Evolutionary conservation across 2,888 invertebrate genomes (phyloP).

Genomic region (Amblyjoppa proteus): DNA sequence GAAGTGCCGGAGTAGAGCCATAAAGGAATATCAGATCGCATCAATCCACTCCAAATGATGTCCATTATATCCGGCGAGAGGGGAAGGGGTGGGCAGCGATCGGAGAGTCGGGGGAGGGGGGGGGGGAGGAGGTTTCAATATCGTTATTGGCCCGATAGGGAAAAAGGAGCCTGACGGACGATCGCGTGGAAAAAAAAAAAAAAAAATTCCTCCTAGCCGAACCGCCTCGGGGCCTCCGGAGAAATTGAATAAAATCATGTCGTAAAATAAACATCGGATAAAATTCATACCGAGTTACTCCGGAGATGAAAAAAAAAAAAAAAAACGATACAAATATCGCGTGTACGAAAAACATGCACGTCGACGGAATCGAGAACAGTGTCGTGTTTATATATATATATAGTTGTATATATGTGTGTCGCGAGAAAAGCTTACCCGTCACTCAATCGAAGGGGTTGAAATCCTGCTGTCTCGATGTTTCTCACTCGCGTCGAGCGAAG

Average conservation of each 20-base stretch:
- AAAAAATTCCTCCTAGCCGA: background rate
- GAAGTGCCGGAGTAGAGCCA: slow-evolving; percentile 61
- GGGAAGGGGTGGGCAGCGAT: background rate
- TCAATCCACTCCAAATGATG: slow-evolving; percentile 66
- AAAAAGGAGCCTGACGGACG: slow-evolving; percentile 50
- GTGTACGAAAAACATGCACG: background rate
- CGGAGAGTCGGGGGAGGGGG: background rate
- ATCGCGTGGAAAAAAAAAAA: background rate
- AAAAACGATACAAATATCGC: background rate
- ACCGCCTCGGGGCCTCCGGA: background rate
- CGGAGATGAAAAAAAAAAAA: background rate
- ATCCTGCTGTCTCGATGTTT: slow-evolving; percentile 15
- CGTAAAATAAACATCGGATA: background rate
- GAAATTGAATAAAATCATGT: slow-evolving; percentile 3
- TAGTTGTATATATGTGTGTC: background rate
- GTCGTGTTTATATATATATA: too few relatives aligned
- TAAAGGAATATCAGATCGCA: slow-evolving; percentile 67
- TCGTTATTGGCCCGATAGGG: slow-evolving; percentile 2
- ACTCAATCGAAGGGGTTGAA: background rate
- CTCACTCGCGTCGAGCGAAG: slow-evolving; percentile 1
- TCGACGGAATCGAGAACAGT: too few relatives aligned
- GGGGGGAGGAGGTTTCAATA: slow-evolving; percentile 14
- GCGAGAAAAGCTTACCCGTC: slow-evolving; percentile 16
- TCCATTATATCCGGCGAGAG: slow-evolving; percentile 56
- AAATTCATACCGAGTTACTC: background rate